These are phyloP conservation scores for Xyrauchen texanus DNA, from an alignment of 2,113 vertebrate species.

Conservation along the genomic window DNA sequence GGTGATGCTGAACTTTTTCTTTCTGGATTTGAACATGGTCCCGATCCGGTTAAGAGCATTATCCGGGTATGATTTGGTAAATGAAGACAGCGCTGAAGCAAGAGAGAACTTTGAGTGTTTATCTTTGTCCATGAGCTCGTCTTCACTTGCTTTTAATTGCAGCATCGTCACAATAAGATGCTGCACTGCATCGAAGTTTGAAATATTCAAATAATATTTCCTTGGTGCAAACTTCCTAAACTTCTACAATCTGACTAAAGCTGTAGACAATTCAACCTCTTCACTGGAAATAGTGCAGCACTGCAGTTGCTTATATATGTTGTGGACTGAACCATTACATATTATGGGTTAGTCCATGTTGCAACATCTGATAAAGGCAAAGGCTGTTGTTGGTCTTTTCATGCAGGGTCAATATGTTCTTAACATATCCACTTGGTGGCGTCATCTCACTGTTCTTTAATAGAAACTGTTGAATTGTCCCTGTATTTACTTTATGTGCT, in stretches of 20 bases:
- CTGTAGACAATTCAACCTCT: neutral
- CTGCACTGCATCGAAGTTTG: neutral
- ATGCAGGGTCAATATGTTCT: too few species aligned
- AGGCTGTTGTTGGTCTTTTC: too few species aligned
- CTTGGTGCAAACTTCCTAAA: neutral
- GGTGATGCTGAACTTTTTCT: constrained; percentile 90
- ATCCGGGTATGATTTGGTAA: constrained; percentile 91
- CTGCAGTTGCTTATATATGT: neutral
- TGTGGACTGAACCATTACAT: neutral
- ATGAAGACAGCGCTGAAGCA: constrained; percentile 62
- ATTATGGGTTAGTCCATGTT: too few species aligned
- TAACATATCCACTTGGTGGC: too few species aligned
- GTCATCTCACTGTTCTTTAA: too few species aligned
- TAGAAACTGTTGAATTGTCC: too few species aligned
- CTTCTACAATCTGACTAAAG: too few species aligned
- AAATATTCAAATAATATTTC: too few species aligned
- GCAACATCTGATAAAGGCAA: too few species aligned
- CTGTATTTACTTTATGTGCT: too few species aligned
- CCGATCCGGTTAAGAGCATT: constrained; percentile 86
- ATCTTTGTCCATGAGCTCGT: neutral
- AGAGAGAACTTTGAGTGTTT: neutral
- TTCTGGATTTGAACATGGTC: constrained; percentile 81
- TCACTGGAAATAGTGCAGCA: neutral
- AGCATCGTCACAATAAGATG: neutral
- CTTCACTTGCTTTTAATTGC: neutral